These are phyloP conservation scores for Coryphaenoides rupestris DNA, from an alignment of 2,113 vertebrate species.

Conservation along the genomic window DNA sequence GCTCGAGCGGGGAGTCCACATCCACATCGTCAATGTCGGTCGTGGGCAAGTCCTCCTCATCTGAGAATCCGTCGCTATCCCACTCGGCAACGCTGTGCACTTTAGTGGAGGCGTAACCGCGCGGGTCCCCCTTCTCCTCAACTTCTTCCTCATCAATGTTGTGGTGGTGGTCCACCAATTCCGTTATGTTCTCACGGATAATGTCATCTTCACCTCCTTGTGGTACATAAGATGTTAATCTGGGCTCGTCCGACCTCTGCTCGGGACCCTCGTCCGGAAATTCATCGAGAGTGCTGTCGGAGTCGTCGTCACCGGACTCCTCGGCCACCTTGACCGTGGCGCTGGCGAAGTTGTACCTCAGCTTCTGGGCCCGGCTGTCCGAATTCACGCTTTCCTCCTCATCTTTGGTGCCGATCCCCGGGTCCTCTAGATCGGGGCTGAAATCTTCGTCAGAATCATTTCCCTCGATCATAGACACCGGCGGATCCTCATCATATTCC, in stretches of 20 bases:
- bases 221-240: slow-evolving; percentile 34
- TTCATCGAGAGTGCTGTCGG: slow-evolving; percentile 12
- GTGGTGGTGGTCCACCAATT: background rate
- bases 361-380: slow-evolving; percentile 50
- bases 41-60: slow-evolving; percentile 53
- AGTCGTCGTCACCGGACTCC: slow-evolving; percentile 11
- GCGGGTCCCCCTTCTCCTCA: background rate
- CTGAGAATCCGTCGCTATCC: slow-evolving; percentile 12
- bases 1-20: slow-evolving; percentile 54
- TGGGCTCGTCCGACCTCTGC: slow-evolving; percentile 6
- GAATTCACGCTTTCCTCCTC: slow-evolving; percentile 44
- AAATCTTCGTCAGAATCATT: slow-evolving; percentile 11
- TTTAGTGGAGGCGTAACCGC: slow-evolving; percentile 1
- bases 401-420: slow-evolving; percentile 7
- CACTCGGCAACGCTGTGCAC: slow-evolving; percentile 6
- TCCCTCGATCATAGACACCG: slow-evolving; percentile 56
- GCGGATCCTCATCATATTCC: slow-evolving; percentile 28
- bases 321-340: slow-evolving; percentile 30
- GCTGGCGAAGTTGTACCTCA: slow-evolving; percentile 51
- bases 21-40: slow-evolving; percentile 69
- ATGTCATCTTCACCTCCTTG: slow-evolving; percentile 10
- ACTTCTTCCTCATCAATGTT: too few species aligned
- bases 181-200: background rate
- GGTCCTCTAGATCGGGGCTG: slow-evolving; percentile 15
- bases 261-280: background rate